These are phyloP conservation scores for Chrosomus eos DNA, from an alignment of 2,797 vertebrate genomes.

Conservation along the genomic window DNA sequence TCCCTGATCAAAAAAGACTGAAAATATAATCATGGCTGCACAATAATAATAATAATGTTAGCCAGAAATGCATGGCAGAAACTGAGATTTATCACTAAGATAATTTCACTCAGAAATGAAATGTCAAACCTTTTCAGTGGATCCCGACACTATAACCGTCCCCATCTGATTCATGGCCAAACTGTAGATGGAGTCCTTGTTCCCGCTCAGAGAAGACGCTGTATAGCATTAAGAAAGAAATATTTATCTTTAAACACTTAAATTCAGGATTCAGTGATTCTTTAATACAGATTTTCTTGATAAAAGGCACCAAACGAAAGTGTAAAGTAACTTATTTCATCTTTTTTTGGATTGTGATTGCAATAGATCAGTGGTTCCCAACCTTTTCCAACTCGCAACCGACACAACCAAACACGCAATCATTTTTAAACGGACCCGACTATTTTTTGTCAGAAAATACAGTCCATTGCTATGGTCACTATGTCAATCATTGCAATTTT, in stretches of 20 bases:
- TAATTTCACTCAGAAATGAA: neutral
- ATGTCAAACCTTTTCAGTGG: conserved; percentile 84
- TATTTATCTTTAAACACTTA: neutral
- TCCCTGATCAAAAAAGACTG: neutral
- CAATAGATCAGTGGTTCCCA: neutral
- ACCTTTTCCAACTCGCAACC: neutral
- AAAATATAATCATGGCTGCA: neutral
- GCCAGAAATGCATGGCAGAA: too few species aligned
- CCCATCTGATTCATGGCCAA: conserved; percentile 92
- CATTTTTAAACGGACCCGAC: neutral
- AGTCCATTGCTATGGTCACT: too few species aligned
- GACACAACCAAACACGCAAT: neutral
- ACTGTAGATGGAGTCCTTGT: conserved; percentile 92
- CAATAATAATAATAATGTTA: neutral
- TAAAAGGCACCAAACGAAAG: neutral
- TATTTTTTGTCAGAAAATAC: neutral
- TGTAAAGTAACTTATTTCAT: neutral
- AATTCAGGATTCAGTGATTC: neutral
- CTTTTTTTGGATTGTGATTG: neutral
- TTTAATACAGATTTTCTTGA: neutral
- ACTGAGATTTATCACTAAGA: too few species aligned
- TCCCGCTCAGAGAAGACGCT: conserved; percentile 90
- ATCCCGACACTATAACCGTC: conserved; percentile 89
- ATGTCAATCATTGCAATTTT: neutral
- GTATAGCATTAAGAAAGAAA: conserved; percentile 9